phyloP scores from a whole-genome alignment of 2,888 invertebrate species.

The Flexamia atlantica region DNA sequence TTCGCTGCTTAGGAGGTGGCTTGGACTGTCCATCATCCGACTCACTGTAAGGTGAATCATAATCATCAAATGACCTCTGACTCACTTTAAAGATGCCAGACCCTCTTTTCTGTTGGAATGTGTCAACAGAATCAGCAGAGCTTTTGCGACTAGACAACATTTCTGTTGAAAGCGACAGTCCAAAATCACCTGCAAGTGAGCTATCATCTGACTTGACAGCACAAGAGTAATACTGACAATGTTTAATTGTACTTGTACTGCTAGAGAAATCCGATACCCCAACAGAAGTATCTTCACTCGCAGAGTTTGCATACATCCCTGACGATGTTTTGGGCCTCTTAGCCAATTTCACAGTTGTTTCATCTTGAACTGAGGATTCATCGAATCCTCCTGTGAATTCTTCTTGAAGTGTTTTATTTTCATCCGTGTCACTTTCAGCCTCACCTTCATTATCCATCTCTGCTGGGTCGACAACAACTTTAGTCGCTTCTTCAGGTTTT shows the following conservation, averaged over 20 bases:
- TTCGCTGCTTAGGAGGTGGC: slow-evolving; percentile 57
- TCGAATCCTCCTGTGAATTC: slow-evolving; percentile 73
- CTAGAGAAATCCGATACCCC: slow-evolving; percentile 94
- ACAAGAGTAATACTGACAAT: slow-evolving; percentile 70
- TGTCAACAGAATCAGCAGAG: slow-evolving; percentile 68
- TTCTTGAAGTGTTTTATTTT: slow-evolving; percentile 84
- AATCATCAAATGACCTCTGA: slow-evolving; percentile 70
- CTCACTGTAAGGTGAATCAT: slow-evolving; percentile 71
- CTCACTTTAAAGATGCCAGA: slow-evolving; percentile 61
- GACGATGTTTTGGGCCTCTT: slow-evolving; percentile 86
- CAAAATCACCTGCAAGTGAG: slow-evolving; percentile 69
- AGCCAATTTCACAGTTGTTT: slow-evolving; percentile 86
- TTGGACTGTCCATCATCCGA: slow-evolving; percentile 70
- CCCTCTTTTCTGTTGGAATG: slow-evolving; percentile 65
- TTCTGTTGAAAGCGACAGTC: slow-evolving; percentile 69
- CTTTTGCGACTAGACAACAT: slow-evolving; percentile 68
- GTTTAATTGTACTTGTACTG: slow-evolving; percentile 90
- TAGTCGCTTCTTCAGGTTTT: slow-evolving; percentile 87
- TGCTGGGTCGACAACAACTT: slow-evolving; percentile 79
- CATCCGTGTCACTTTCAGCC: slow-evolving; percentile 81
- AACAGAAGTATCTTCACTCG: slow-evolving; percentile 92
- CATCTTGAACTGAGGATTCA: slow-evolving; percentile 76
- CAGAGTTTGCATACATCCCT: slow-evolving; percentile 77
- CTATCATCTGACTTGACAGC: slow-evolving; percentile 70
- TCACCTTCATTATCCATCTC: slow-evolving; percentile 77